Evolutionary conservation across 2,797 vertebrate species (phyloP).

Genomic region (Lithobates pipiens): DNA sequence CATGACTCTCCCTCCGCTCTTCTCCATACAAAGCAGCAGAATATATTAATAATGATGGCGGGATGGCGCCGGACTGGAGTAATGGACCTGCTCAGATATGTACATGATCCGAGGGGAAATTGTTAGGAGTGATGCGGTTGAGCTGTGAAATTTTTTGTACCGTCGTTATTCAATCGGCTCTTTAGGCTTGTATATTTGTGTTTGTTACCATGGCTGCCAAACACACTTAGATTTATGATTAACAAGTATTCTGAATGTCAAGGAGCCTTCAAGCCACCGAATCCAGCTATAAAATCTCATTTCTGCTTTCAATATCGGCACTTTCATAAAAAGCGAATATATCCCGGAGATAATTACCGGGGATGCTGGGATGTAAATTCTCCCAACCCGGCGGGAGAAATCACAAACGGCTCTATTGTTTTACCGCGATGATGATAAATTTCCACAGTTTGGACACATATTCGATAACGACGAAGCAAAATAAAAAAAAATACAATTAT

Average conservation of each 20-base stretch:
- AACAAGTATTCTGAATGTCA: constrained; percentile 10
- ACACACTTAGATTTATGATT: constrained; percentile 20
- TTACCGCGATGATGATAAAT: not conserved
- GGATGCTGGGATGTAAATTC: not conserved
- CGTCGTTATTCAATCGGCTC: too few species aligned
- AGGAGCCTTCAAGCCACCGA: constrained; percentile 7
- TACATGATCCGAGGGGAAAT: not conserved
- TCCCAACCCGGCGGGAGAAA: not conserved
- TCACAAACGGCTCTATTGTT: not conserved
- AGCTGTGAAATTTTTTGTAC: not conserved
- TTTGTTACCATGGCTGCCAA: constrained; percentile 22
- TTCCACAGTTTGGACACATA: not conserved
- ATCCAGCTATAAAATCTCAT: constrained; percentile 2
- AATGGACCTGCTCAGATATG: not conserved
- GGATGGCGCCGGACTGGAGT: not conserved
- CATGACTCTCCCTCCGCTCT: not conserved
- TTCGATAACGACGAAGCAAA: not conserved
- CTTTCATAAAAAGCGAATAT: constrained; percentile 17
- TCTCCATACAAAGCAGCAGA: not conserved
- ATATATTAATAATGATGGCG: not conserved
- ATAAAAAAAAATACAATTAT: not conserved
- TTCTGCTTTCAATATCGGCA: not conserved
- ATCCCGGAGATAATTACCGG: constrained; percentile 7
- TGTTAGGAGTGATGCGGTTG: not conserved
- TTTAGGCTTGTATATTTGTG: constrained; percentile 27